Evolutionary conservation across 2,113 vertebrate genomes (phyloP).

Genomic region (Oreotragus oreotragus): DNA sequence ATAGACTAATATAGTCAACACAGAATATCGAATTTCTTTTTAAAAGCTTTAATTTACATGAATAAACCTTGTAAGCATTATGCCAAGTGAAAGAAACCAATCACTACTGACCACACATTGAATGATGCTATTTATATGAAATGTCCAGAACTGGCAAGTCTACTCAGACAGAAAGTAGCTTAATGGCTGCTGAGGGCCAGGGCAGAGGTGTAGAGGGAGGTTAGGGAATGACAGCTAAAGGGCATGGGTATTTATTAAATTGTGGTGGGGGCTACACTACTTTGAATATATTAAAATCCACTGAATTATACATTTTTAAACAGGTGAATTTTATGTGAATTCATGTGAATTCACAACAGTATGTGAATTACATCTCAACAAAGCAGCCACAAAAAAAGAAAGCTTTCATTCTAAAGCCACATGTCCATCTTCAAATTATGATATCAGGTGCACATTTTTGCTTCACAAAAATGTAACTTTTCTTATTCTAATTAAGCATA

Average conservation of each 20-base stretch:
- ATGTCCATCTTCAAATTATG: neutral
- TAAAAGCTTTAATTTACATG: slow-evolving; percentile 12
- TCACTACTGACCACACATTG: neutral
- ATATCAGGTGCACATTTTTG: neutral
- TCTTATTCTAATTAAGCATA: neutral
- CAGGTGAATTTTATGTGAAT: neutral
- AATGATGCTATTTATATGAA: neutral
- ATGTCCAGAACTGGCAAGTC: neutral
- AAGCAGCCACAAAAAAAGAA: neutral
- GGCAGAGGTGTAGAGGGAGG: neutral
- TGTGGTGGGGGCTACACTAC: neutral
- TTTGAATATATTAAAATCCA: neutral
- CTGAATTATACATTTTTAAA: neutral
- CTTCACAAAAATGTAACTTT: neutral
- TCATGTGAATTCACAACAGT: no score
- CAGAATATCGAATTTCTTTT: neutral
- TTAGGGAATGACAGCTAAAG: neutral
- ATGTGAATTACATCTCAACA: neutral
- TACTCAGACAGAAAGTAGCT: neutral
- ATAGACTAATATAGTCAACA: slow-evolving; percentile 21
- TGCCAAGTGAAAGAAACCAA: slow-evolving; percentile 2
- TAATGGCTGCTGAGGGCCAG: neutral
- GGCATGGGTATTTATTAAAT: neutral
- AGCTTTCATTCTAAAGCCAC: neutral
- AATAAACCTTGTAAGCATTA: slow-evolving; percentile 15